Conservation (phyloP, 2,888 invertebrate species). For the Stenodema calcarata region DNA sequence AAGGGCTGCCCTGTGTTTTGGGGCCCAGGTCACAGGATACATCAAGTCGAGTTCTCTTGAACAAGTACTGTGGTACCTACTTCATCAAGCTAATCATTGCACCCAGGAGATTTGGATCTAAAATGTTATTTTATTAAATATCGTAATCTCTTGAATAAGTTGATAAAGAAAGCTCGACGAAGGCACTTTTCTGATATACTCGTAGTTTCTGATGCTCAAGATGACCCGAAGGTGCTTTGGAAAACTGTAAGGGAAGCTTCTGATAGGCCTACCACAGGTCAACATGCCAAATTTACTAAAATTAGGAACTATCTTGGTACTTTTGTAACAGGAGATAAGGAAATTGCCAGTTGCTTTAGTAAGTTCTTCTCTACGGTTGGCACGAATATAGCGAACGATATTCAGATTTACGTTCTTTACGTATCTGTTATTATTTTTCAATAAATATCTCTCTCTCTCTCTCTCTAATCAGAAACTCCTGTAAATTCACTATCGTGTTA, state of each 20-base stretch:
- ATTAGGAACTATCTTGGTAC: background rate
- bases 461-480: too few relatives aligned
- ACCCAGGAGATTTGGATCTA: background rate
- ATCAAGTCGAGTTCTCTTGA: too few relatives aligned
- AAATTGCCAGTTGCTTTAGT: background rate
- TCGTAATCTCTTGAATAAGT: constrained; percentile 15
- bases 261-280: background rate
- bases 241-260: background rate
- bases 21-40: too few relatives aligned
- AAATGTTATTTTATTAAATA: background rate
- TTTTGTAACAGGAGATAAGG: background rate
- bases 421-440: too few relatives aligned
- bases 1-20: too few relatives aligned
- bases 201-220: background rate
- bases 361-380: background rate
- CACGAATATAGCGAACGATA: background rate
- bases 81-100: too few relatives aligned
- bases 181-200: background rate
- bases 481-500: too few relatives aligned
- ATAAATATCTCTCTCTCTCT: too few relatives aligned
- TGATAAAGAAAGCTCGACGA: constrained; percentile 1
- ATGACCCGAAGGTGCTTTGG: constrained; percentile 7
- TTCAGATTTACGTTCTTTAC: too few relatives aligned
- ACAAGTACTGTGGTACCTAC: too few relatives aligned
- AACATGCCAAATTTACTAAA: background rate